Evolutionary conservation across 2,797 vertebrate genomes (phyloP).

Genomic region (Balearica regulorum): DNA sequence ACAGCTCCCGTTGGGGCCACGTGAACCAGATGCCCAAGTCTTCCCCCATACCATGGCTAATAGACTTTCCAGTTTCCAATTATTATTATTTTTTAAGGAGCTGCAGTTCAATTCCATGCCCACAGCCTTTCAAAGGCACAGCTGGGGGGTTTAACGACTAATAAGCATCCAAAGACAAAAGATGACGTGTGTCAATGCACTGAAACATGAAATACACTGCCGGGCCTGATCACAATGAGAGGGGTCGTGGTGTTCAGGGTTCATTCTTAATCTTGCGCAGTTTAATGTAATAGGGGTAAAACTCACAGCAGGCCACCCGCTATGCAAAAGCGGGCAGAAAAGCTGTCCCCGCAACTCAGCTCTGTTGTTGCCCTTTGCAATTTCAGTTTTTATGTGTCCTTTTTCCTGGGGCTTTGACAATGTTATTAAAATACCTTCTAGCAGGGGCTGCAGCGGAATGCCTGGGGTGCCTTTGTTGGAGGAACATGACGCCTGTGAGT

Average conservation of each 20-base stretch:
- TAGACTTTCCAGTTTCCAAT: neutral
- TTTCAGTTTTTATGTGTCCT: neutral
- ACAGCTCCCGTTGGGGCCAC: neutral
- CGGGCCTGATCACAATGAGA: neutral
- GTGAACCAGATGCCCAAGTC: neutral
- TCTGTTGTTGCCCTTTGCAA: neutral
- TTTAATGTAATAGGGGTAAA: neutral
- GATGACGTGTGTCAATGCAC: neutral
- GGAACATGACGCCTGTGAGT: neutral
- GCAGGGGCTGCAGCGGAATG: neutral
- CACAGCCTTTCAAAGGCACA: neutral
- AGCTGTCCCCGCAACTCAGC: neutral
- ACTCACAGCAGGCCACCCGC: neutral
- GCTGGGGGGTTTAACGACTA: neutral
- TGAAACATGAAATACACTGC: neutral
- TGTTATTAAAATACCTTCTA: neutral
- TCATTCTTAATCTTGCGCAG: neutral
- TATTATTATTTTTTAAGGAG: neutral
- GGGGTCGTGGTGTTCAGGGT: neutral
- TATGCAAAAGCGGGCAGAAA: neutral
- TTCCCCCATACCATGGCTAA: accelerated
- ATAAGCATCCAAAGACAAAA: constrained; percentile 8
- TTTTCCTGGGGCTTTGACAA: neutral
- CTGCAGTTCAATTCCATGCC: neutral
- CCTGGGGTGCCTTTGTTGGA: neutral